Conservation (phyloP, 2,888 invertebrate species). For the Drosophila demipolita region DNA sequence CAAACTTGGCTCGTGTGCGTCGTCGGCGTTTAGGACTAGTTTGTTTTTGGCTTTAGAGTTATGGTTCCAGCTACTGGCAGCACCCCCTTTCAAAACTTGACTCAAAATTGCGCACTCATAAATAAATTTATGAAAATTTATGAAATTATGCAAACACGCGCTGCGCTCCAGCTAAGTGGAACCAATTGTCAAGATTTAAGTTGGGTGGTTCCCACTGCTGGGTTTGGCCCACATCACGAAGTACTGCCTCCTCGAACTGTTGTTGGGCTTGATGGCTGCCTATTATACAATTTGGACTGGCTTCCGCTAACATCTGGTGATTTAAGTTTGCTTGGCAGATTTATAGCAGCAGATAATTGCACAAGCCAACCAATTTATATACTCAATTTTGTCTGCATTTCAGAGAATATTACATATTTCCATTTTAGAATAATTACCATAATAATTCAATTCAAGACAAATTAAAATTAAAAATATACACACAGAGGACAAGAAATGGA, state of each 20-base stretch:
- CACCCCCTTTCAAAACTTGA: background rate
- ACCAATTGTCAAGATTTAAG: conserved; percentile 35
- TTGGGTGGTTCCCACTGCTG: background rate
- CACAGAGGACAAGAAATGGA: background rate
- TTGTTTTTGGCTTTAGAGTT: conserved; percentile 12
- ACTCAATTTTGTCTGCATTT: background rate
- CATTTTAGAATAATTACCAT: background rate
- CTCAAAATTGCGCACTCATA: conserved; percentile 31
- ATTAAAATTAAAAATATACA: background rate
- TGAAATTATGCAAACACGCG: conserved; percentile 47
- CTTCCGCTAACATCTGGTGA: background rate
- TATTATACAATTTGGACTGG: conserved; percentile 1
- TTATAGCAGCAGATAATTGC: background rate
- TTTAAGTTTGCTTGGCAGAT: background rate
- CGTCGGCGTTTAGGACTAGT: conserved; percentile 11
- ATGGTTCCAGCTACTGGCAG: conserved; percentile 2
- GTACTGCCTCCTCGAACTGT: background rate
- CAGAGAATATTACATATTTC: background rate
- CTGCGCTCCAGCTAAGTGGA: conserved; percentile 37
- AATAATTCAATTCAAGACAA: background rate
- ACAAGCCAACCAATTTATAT: background rate
- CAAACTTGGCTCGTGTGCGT: conserved; percentile 2
- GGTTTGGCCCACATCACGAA: background rate
- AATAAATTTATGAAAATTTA: conserved; percentile 55
- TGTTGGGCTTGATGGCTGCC: background rate